A percentile compares a stretch with the other conserved stretches of the same genome.
Evolutionary conservation across 2,888 invertebrate genomes (phyloP).

Genomic region (Drosophila nr. medialis): DNA sequence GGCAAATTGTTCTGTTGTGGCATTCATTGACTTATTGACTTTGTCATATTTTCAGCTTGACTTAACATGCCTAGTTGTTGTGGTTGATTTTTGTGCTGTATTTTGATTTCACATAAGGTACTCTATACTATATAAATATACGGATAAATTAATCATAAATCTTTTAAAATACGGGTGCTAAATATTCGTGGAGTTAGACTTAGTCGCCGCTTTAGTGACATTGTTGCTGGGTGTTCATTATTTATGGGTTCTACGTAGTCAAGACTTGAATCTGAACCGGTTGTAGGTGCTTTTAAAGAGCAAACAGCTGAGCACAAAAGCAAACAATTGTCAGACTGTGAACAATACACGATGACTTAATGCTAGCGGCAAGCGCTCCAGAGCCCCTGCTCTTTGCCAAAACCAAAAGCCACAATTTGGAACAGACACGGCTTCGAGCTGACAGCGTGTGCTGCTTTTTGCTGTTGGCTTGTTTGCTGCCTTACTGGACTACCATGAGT

Average conservation of each 20-base stretch:
- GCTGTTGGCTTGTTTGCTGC: slow-evolving; percentile 5
- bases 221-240: slow-evolving; percentile 37
- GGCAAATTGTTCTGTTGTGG: slow-evolving; percentile 61
- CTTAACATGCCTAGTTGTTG: slow-evolving; percentile 11
- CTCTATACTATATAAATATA: slow-evolving; percentile 4
- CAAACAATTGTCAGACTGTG: slow-evolving; percentile 44
- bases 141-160: slow-evolving; percentile 15
- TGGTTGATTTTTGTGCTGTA: slow-evolving; percentile 2
- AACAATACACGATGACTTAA: slow-evolving; percentile 51
- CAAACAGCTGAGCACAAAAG: slow-evolving; percentile 26
- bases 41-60: slow-evolving; percentile 2
- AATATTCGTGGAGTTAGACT: slow-evolving; percentile 17
- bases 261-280: slow-evolving; percentile 53
- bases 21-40: slow-evolving; percentile 8
- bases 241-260: slow-evolving; percentile 42
- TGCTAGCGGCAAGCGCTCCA: slow-evolving; percentile 32
- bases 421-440: slow-evolving; percentile 37
- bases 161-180: slow-evolving; percentile 12
- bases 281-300: slow-evolving; percentile 28
- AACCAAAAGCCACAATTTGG: slow-evolving; percentile 38
- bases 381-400: slow-evolving; percentile 8
- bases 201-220: slow-evolving; percentile 11
- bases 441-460: slow-evolving; percentile 31
- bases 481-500: slow-evolving; percentile 37
- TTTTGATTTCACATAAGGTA: neutral